Base-by-base conservation (phyloP, 2,113 vertebrate genomes). In the Dromas ardeola region DNA sequence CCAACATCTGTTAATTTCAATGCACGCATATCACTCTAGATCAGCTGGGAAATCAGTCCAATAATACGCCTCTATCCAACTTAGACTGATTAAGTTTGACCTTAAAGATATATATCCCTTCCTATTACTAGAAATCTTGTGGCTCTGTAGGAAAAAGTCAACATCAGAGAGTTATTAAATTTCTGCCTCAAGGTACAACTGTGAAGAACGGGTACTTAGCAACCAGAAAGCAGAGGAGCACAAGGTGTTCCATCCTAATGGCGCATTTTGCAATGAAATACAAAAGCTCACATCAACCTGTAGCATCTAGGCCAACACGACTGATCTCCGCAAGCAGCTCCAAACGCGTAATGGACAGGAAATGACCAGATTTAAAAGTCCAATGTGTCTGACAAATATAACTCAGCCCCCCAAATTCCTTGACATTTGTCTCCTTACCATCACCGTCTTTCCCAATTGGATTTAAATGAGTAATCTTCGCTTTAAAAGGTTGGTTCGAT, bases 181-280 rank as follows among this genome's bases (percentile, higher is more conserved):
- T 93, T 86, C 94, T 86, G 6, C 73, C 82, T 95, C 67, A 76
- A 77, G 66, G 63, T 94, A 61, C 83, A 83, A n/a, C 91, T 91
- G 92, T 84, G 88, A 97, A 95, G 42, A 95, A 85, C 30, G 83
- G 92, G 73, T 97, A 94, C 96, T 96, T 98, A 97, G 97, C 97
- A 98, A 98, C 97, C 59, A 93, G 89, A 96, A 96, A 93, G 78
- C 82, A 96, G 90, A 96, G 93, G 53, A 97, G 95, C 89, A 97
- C 94, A 95, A 92, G 63, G 67, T 87, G 84, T 97, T 97, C 93
- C 32, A 29, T 85, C 47, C 63, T 95, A 87, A 93, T 26, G n/a
- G 47, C 8, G 9, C 61, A 69, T 88, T 82, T 96, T 91, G 70
- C 83, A 80, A 63, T 47, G 67, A 81, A 94, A 84, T 72, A 92